These are phyloP conservation scores for Sinelater perroti DNA, from an alignment of 2,888 invertebrate genomes.

Conservation along the genomic window DNA sequence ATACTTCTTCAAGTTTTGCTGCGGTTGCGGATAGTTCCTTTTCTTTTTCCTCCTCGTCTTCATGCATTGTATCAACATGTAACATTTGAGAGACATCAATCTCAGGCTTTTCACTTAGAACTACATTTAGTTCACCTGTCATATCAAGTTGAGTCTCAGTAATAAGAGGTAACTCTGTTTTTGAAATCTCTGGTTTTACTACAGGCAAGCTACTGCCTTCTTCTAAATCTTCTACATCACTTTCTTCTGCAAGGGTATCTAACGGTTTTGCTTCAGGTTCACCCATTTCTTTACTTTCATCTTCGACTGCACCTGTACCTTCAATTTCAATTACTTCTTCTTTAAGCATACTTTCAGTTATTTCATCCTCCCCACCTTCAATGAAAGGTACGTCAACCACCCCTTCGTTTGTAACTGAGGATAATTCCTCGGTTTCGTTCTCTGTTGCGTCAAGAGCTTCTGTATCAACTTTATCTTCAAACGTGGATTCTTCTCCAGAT, in stretches of 20 bases:
- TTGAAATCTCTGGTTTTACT: too few relatives aligned
- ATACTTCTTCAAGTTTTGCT: not conserved
- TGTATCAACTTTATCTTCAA: slow-evolving; percentile 3
- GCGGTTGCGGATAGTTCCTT: not conserved
- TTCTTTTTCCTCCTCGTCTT: not conserved
- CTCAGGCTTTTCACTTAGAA: not conserved
- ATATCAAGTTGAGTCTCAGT: too few relatives aligned
- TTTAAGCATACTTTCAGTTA: not conserved
- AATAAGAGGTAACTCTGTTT: too few relatives aligned
- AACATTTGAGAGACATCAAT: not conserved
- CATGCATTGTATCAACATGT: not conserved
- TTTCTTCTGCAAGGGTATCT: too few relatives aligned
- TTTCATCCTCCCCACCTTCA: slow-evolving; percentile 2
- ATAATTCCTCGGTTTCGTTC: not conserved
- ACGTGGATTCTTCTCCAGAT: not conserved
- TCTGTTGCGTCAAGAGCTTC: slow-evolving; percentile 8
- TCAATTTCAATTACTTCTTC: not conserved
- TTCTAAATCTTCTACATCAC: too few relatives aligned
- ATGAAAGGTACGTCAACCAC: not conserved
- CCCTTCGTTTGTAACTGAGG: too few relatives aligned
- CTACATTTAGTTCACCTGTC: slow-evolving; percentile 2
- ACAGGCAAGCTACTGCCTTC: too few relatives aligned
- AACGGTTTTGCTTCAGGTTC: not conserved
- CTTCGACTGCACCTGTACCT: not conserved
- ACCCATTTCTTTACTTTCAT: not conserved